These are phyloP conservation scores for Empis livida DNA, from an alignment of 2,888 invertebrate genomes.

Conservation along the genomic window DNA sequence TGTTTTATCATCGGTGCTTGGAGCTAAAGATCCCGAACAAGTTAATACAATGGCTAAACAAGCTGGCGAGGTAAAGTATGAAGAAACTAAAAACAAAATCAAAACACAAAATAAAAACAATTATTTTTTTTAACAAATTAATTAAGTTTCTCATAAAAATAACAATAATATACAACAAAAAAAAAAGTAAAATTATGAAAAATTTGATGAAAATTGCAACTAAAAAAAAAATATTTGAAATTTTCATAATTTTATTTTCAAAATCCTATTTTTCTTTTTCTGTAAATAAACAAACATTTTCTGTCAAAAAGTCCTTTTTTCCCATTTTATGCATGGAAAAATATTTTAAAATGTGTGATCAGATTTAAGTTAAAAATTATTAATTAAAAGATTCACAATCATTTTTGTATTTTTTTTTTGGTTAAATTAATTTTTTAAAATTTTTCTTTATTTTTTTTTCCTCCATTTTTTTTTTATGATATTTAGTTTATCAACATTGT, in stretches of 20 bases:
- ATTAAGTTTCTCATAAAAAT: background rate
- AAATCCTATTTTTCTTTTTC: background rate
- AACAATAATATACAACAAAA: background rate
- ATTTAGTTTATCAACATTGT: constrained; percentile 80
- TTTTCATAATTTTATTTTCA: background rate
- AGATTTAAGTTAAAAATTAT: too few relatives aligned
- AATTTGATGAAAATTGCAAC: too few relatives aligned
- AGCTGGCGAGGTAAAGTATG: constrained; percentile 76
- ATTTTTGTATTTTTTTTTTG: background rate
- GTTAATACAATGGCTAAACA: constrained; percentile 90
- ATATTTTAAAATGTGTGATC: too few relatives aligned
- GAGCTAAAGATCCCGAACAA: constrained; percentile 82
- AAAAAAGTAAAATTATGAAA: background rate
- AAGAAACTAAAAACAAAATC: too few relatives aligned
- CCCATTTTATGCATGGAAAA: too few relatives aligned
- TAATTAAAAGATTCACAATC: too few relatives aligned
- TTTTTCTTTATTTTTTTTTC: constrained; percentile 24
- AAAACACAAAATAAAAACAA: background rate
- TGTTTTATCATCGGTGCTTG: constrained; percentile 80
- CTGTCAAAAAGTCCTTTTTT: too few relatives aligned
- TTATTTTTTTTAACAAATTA: background rate
- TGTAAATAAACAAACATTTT: too few relatives aligned
- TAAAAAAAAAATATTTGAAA: background rate
- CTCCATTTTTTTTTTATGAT: background rate
- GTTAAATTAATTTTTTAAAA: background rate